Base-by-base conservation (phyloP, 1,140 invertebrate species). In the Mya arenaria region DNA sequence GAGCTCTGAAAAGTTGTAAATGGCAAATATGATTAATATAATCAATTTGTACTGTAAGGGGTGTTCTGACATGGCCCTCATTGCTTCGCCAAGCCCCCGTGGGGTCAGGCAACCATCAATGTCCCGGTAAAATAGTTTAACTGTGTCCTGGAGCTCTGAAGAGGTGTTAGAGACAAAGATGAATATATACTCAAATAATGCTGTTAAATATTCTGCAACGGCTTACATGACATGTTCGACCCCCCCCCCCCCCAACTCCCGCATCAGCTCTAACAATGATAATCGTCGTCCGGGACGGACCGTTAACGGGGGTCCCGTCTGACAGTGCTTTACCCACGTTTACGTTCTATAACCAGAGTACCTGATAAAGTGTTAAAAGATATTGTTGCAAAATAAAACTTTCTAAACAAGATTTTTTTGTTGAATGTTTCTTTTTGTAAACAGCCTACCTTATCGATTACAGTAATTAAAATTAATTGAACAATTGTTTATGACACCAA, bases 1-100 rank as follows among this genome's bases (percentile, higher is more conserved):
- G 32, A 78, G 60, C 56, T 83, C 84, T 85, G 62, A 0, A 81
- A 83, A 19, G 2, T 10, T n/a, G n/a, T 4, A 52, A 48, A 48
- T 10, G 41, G 10, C 19, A 13, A 48, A 1, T 3, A n/a, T 52
- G 25, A 23, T 52, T 52, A n/a, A 52, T n/a, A 52, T 23, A 17
- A n/a, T n/a, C 25, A 3, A n/a, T n/a, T 52, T 2, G 2, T 52
- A 48, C 19, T 17, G 1, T 52, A 17, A 10, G 25, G 2, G 19
- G 48, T 10, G 25, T 52, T 23, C 19, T 17, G 1, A 52, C 32
- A 34, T 4, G 19, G 6, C n/a, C 23, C 10, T 28, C 25, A 23
- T 15, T 17, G 13, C 32, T 30, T 25, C 4, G 34, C 8, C 10
- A 15, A 60, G 10, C 25, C 15, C 6, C 56, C 56, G 15, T 13